A percentile compares a stretch with the other conserved stretches of the same genome.
Conservation (phyloP, 2,888 invertebrate species). For the Lydus trimaculatus region DNA sequence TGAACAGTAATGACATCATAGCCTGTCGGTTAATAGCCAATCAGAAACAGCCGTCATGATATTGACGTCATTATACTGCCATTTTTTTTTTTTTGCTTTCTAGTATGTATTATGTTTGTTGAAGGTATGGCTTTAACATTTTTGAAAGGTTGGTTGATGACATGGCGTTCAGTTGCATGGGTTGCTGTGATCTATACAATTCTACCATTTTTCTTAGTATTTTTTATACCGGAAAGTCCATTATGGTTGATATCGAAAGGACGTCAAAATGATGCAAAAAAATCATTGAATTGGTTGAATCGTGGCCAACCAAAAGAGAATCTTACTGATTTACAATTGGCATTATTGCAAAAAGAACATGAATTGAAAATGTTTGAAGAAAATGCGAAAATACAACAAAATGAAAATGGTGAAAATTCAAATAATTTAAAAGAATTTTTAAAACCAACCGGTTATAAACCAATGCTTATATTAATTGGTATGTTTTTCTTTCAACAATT, state of each 20-base stretch:
- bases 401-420: conserved; percentile 49
- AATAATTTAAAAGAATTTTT: conserved; percentile 54
- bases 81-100: background rate
- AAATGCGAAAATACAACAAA: conserved; percentile 51
- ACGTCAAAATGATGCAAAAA: conserved; percentile 61
- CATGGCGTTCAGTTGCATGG: conserved; percentile 65
- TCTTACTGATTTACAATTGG: conserved; percentile 63
- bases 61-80: background rate
- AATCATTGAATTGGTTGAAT: conserved; percentile 61
- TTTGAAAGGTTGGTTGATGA: conserved; percentile 62
- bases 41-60: background rate
- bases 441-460: conserved; percentile 66
- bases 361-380: conserved; percentile 59
- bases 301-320: conserved; percentile 59
- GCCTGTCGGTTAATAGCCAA: background rate
- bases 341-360: conserved; percentile 64
- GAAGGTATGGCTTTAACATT: conserved; percentile 65
- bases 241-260: conserved; percentile 65
- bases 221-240: conserved; percentile 65
- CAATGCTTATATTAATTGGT: conserved; percentile 62
- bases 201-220: conserved; percentile 60
- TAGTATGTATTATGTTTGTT: conserved; percentile 20
- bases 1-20: background rate
- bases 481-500: conserved; percentile 66
- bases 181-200: conserved; percentile 61